Base-by-base conservation (phyloP, 1,140 invertebrate genomes). In the Tetramorium parvispinum region DNA sequence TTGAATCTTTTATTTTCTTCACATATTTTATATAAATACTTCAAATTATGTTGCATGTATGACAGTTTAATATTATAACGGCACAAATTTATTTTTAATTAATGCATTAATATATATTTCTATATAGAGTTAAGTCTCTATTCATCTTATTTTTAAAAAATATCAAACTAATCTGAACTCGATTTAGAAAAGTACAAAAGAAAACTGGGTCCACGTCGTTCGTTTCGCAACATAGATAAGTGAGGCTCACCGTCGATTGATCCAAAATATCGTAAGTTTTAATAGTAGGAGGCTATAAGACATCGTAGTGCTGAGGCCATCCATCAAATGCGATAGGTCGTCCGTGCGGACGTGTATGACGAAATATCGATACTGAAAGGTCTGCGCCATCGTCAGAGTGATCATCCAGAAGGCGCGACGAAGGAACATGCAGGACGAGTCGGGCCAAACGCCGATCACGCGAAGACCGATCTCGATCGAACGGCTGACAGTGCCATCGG, bases 391-490 rank as follows among this genome's bases (percentile, higher is more conserved):
- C 40, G 43, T 49, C 2, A 83, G 40, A 0, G 79, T 83, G 68
- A 83, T 83, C 68, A 83, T 83, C 79, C 79, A 83, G 8, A 75
- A 83, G 3, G 79, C 79, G 24, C 79, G 79, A 37, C 53, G 53
- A 2, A 83, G 55, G 40, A 57, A 16, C 18, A n/a, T 21, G 53
- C 63, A 85, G 3, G 85, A 46, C 5, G 79, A 89, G 11, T 77
- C 57, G 55, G 89, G 88, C 88, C 88, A 90, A 8, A 90, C 76
- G 40, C 89, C 89, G 24, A 77, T 89, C 27, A 76, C 16, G 49
- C 85, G 57, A 3, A 90, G 46, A 24, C 88, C 88, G 13, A 87
- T 83, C 37, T 87, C 53, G 32, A 90, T 37, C 13, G 79, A 71
- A 2, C 68, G 53, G 27, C 79, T 70, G 18, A 89, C 40, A 2